Conservation (phyloP, 2,113 vertebrate genomes). For the Actinemys pallida region DNA sequence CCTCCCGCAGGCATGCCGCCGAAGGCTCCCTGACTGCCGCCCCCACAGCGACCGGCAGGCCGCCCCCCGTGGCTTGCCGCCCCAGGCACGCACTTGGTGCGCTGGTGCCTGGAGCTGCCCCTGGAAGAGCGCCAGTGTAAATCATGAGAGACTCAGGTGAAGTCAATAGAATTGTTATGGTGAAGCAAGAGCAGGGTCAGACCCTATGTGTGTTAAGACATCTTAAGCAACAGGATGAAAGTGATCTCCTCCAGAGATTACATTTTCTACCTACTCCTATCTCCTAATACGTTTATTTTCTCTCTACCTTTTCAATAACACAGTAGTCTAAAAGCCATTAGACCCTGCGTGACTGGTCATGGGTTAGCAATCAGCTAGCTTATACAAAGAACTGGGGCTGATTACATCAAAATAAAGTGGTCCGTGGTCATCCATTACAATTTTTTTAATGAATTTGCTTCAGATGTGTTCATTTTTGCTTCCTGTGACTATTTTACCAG, state of each 20-base stretch:
- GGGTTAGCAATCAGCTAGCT: neutral
- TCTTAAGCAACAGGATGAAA: neutral
- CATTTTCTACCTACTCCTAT: neutral
- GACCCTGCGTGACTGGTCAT: rapidly evolving
- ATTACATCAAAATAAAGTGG: neutral
- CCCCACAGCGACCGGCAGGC: too few species aligned
- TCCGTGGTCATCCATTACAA: neutral
- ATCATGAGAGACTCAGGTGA: constrained; percentile 7
- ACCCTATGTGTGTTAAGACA: neutral
- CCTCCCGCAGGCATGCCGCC: too few species aligned
- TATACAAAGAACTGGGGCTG: neutral
- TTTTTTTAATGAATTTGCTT: neutral
- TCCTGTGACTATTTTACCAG: neutral
- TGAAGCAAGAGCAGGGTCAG: neutral
- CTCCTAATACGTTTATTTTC: constrained; percentile 1
- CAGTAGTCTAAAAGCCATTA: neutral
- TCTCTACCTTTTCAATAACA: neutral
- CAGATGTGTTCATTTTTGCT: neutral
- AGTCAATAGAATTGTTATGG: neutral
- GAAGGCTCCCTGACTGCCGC: too few species aligned
- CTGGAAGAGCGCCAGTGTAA: neutral
- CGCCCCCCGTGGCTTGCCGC: too few species aligned
- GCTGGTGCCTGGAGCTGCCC: too few species aligned
- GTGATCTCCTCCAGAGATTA: neutral
- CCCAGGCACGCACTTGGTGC: too few species aligned